Conservation (phyloP, 2,797 vertebrate genomes). For the Aratinga solstitialis region DNA sequence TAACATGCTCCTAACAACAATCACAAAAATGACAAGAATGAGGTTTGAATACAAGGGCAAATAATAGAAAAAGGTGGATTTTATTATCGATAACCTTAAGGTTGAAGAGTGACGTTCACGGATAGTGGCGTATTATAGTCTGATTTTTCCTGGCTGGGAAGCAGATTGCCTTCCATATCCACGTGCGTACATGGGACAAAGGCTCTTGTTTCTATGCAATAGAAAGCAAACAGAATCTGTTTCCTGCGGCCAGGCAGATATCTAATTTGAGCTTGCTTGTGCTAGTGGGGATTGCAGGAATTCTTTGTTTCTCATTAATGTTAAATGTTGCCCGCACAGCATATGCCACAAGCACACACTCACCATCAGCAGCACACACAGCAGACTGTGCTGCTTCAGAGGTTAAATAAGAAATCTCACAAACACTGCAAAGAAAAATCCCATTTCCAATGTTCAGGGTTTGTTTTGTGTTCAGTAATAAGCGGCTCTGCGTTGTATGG, state of each 20-base stretch:
- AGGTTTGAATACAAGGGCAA: not conserved
- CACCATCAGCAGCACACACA: fast-evolving
- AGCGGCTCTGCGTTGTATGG: not conserved
- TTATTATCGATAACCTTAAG: not conserved
- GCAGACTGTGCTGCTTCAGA: not conserved
- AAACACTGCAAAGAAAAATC: not conserved
- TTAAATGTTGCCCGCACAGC: not conserved
- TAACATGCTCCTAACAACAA: not conserved
- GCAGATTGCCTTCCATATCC: not conserved
- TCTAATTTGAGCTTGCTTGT: not conserved
- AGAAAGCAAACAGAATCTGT: not conserved
- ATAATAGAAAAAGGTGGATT: not conserved
- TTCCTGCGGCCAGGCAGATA: not conserved
- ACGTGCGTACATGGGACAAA: not conserved
- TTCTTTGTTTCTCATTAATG: not conserved
- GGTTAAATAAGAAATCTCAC: not conserved
- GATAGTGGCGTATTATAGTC: not conserved
- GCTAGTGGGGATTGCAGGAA: not conserved
- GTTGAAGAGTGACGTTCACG: not conserved
- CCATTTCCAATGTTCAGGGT: fast-evolving
- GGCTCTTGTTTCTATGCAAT: not conserved
- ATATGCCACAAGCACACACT: not conserved
- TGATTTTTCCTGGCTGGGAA: not conserved
- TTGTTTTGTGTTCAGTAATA: not conserved
- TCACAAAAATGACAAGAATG: not conserved